A percentile compares a stretch with the other conserved stretches of the same genome.
These are phyloP conservation scores for Lepidocyrtinus sp. DNA, from an alignment of 2,888 invertebrate genomes.

Conservation along the genomic window DNA sequence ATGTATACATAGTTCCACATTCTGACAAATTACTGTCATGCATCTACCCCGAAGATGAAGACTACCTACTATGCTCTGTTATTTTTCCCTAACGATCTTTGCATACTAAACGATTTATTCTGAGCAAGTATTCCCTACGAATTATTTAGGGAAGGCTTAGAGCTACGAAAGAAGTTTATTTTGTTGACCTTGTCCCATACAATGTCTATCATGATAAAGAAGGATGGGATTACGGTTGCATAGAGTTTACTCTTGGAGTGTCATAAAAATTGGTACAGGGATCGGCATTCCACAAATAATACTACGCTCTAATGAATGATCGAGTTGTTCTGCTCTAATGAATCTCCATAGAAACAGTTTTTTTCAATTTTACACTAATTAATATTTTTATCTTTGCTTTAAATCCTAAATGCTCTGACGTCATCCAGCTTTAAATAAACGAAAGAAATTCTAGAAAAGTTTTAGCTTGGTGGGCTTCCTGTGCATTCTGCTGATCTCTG, in stretches of 20 bases:
- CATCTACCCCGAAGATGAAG: conserved; percentile 1
- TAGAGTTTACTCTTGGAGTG: not conserved
- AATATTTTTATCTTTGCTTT: no score
- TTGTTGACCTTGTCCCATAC: not conserved
- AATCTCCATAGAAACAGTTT: no score
- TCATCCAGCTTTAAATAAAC: no score
- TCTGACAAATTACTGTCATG: conserved; percentile 10
- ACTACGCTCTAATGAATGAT: no score
- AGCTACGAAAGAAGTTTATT: not conserved
- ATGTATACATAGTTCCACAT: no score
- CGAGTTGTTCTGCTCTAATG: no score
- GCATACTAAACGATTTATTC: not conserved
- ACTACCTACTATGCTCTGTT: not conserved
- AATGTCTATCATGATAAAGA: not conserved
- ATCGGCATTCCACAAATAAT: no score
- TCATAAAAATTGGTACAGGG: no score
- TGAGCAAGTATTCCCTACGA: not conserved
- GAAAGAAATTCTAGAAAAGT: no score
- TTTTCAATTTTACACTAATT: no score
- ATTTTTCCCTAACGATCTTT: not conserved
- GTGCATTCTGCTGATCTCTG: not conserved
- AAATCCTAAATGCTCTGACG: no score
- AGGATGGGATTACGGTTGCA: not conserved
- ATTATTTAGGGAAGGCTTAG: not conserved
- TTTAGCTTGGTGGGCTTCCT: no score